Percentiles rank a stretch among this genome's conserved stretches.
Evolutionary conservation across 2,113 vertebrate genomes (phyloP).

Genomic region (Gnathochromis pfefferi): DNA sequence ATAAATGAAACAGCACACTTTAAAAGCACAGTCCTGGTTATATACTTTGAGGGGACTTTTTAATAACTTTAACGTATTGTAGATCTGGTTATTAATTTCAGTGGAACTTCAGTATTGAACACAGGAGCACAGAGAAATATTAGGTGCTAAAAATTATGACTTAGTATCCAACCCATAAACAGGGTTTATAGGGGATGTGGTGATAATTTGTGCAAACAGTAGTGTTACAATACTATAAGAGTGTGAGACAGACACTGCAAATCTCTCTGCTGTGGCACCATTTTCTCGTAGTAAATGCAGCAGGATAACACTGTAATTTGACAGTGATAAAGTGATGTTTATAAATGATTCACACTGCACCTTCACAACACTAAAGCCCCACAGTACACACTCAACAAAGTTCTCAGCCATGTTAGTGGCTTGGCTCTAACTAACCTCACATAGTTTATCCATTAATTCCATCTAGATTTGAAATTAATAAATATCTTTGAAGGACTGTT

Average conservation of each 20-base stretch:
- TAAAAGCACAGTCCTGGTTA: neutral
- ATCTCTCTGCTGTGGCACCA: neutral
- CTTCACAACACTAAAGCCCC: neutral
- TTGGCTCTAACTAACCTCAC: neutral
- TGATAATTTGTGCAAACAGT: constrained; percentile 7
- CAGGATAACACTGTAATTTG: neutral
- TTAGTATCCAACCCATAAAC: neutral
- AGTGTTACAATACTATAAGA: neutral
- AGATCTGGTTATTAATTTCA: neutral
- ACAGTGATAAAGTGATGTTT: constrained; percentile 17
- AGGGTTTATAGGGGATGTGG: neutral
- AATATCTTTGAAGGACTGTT: neutral
- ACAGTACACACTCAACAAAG: neutral
- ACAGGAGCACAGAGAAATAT: neutral
- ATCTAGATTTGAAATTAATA: neutral
- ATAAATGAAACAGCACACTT: neutral
- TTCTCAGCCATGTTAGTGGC: neutral
- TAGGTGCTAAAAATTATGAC: neutral
- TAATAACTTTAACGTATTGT: neutral
- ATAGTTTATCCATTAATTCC: neutral
- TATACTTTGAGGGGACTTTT: neutral
- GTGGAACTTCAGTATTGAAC: neutral
- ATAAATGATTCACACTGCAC: constrained; percentile 19
- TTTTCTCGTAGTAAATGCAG: neutral
- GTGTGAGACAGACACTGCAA: neutral